Percentiles rank a stretch among this genome's conserved stretches.
Conservation (phyloP, 2,113 vertebrate species). For the Poecile atricapillus region DNA sequence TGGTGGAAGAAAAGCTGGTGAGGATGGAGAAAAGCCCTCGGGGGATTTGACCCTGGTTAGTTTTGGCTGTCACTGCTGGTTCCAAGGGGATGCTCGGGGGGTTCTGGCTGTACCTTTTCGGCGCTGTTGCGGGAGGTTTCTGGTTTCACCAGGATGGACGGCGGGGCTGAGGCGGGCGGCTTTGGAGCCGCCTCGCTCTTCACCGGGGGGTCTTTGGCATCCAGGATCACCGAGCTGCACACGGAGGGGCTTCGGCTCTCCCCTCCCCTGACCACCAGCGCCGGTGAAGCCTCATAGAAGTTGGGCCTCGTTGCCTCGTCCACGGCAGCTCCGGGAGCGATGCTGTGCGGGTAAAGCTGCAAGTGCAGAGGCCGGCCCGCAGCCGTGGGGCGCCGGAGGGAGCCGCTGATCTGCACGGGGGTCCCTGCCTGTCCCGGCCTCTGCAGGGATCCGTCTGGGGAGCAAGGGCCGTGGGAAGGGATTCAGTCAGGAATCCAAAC, state of each 20-base stretch:
- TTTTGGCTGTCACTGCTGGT: fast-evolving
- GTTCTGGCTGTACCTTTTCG: conserved; percentile 81
- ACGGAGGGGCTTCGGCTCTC: conserved; percentile 64
- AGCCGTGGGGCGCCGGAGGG: conserved; percentile 58
- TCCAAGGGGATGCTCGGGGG: neutral
- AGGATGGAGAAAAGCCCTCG: fast-evolving
- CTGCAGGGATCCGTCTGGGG: conserved; percentile 74
- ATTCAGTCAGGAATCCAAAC: neutral
- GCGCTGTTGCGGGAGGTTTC: conserved; percentile 78
- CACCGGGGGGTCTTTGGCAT: conserved; percentile 67
- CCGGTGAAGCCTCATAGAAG: conserved; percentile 44
- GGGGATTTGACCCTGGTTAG: fast-evolving
- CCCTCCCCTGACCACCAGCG: neutral
- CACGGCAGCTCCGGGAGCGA: neutral
- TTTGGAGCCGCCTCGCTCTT: conserved; percentile 72
- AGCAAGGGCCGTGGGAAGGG: neutral
- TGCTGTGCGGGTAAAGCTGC: conserved; percentile 70
- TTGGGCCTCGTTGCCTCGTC: conserved; percentile 69
- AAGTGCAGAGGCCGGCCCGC: conserved; percentile 56
- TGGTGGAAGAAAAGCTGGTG: fast-evolving
- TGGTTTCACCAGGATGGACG: conserved; percentile 92
- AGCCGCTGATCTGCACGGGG: conserved; percentile 54
- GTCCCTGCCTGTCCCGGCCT: conserved; percentile 62
- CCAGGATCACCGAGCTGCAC: conserved; percentile 73
- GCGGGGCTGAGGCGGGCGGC: conserved; percentile 71